Percentiles rank a stretch among this genome's conserved stretches.
Conservation (phyloP, 2,888 invertebrate genomes). For the Metellina segmentata region DNA sequence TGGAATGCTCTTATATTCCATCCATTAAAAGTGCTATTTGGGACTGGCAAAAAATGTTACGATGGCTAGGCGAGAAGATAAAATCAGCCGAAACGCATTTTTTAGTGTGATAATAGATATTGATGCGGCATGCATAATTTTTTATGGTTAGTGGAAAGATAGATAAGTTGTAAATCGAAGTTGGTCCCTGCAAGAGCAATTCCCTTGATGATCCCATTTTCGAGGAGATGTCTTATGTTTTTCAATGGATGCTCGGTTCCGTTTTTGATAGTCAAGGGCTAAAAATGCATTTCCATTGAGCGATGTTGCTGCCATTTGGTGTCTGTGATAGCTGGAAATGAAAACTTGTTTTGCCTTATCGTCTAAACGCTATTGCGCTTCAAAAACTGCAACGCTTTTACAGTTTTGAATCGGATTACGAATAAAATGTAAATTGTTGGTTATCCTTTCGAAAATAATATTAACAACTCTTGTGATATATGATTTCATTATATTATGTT, state of each 20-base stretch:
- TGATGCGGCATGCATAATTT: constrained; percentile 19
- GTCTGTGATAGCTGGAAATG: no score
- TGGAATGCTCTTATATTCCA: not conserved
- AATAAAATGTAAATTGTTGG: no score
- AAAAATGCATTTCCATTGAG: no score
- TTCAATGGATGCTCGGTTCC: not conserved
- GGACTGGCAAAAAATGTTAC: not conserved
- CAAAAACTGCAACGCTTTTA: no score
- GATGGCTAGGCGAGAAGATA: constrained; percentile 10
- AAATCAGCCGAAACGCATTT: constrained; percentile 19
- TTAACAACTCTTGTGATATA: no score
- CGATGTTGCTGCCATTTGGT: no score
- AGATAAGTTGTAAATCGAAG: not conserved
- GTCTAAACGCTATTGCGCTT: no score
- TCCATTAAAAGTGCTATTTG: not conserved
- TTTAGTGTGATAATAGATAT: constrained; percentile 25
- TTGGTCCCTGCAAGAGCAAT: not conserved
- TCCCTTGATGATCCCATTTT: not conserved
- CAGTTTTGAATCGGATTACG: no score
- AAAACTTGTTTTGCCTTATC: no score
- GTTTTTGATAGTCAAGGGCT: not conserved
- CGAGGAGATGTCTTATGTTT: not conserved
- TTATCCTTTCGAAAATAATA: no score
- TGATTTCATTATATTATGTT: no score
- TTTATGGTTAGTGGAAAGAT: constrained; percentile 18